phyloP scores from a whole-genome alignment of 2,797 vertebrate genomes.

The Melanotaenia parkinsoni region DNA sequence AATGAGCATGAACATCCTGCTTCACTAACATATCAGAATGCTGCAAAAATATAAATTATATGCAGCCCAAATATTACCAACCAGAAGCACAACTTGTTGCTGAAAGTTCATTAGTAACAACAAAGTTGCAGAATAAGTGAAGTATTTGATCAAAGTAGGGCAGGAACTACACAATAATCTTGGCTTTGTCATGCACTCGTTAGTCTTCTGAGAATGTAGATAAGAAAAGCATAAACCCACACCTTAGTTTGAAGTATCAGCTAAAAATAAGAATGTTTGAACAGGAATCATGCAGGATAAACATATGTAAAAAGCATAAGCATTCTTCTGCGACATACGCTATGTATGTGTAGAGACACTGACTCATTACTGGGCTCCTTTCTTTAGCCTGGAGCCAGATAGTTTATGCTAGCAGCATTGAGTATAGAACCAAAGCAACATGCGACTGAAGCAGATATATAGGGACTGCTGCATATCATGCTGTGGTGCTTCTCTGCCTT shows the following conservation, averaged over 20 bases:
- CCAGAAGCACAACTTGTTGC: too few relatives aligned
- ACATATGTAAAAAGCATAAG: conserved; percentile 51
- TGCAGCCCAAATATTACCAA: too few relatives aligned
- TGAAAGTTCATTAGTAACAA: conserved; percentile 1
- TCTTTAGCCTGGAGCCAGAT: conserved; percentile 48
- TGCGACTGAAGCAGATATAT: conserved; percentile 25
- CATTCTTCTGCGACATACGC: conserved; percentile 47
- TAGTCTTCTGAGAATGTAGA: conserved; percentile 17
- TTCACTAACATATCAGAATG: neutral
- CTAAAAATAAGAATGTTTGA: conserved; percentile 54
- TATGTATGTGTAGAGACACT: conserved; percentile 41
- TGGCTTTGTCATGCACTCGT: conserved; percentile 20
- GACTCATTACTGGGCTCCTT: conserved; percentile 41
- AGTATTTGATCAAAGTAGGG: conserved; percentile 15
- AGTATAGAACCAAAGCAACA: conserved; percentile 33
- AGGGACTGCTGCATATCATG: neutral
- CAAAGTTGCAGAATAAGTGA: conserved; percentile 6
- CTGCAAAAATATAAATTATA: too few relatives aligned
- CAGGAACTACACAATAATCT: conserved; percentile 16
- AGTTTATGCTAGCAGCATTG: conserved; percentile 38
- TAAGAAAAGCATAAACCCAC: conserved; percentile 33
- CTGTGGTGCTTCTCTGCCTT: conserved; percentile 7
- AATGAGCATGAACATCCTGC: neutral
- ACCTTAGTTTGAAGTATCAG: conserved; percentile 41
- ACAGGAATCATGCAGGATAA: conserved; percentile 30